These are phyloP conservation scores for Tinea trinotella DNA, from an alignment of 2,888 invertebrate genomes.

Conservation along the genomic window DNA sequence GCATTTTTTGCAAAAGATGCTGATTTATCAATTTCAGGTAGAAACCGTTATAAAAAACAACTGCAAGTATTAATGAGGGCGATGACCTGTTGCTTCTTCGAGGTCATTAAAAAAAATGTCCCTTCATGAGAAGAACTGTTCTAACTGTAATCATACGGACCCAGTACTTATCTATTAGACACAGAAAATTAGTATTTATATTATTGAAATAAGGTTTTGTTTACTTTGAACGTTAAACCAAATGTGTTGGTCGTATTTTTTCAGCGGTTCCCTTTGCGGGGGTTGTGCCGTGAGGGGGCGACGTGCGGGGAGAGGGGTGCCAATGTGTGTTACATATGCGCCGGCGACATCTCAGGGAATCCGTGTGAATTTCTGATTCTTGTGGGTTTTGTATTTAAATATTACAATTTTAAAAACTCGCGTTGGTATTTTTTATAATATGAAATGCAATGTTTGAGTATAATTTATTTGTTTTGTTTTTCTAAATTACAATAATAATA, in stretches of 20 bases:
- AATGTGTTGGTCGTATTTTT: conserved; percentile 34
- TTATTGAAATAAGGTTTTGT: background rate
- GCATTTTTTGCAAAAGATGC: no score
- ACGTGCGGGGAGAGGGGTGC: conserved; percentile 41
- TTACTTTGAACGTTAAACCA: background rate
- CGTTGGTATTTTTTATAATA: background rate
- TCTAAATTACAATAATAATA: no score
- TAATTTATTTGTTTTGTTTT: no score
- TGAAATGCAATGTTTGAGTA: no score
- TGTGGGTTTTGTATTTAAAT: conserved; percentile 37
- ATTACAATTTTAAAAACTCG: background rate
- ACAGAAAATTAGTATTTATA: background rate
- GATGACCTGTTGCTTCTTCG: conserved; percentile 31
- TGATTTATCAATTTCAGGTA: conserved; percentile 11
- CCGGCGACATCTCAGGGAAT: conserved; percentile 32
- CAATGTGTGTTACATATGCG: conserved; percentile 61
- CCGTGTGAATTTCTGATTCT: conserved; percentile 67
- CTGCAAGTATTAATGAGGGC: conserved; percentile 28
- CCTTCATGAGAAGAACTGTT: conserved; percentile 27
- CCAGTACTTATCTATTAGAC: background rate
- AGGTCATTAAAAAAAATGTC: conserved; percentile 31
- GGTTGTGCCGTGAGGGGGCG: conserved; percentile 31
- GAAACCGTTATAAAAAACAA: conserved; percentile 2
- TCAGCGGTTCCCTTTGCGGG: conserved; percentile 56
- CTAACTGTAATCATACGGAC: conserved; percentile 21